phyloP scores from a whole-genome alignment of 1,140 invertebrate species.

The Drosophila willistoni region DNA sequence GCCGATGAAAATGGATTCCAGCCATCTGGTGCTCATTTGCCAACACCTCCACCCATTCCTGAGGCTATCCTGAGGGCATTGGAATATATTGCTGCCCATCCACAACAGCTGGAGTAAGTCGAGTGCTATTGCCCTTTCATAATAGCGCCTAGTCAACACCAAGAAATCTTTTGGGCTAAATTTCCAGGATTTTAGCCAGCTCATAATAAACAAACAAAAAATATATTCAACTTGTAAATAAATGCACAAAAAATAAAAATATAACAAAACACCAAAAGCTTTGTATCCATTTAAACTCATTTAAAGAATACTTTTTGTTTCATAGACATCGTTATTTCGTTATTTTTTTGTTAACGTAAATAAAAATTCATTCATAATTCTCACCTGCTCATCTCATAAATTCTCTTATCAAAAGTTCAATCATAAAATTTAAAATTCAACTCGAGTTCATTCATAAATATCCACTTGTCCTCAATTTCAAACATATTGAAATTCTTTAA shows the following conservation, averaged over 20 bases:
- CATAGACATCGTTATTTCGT: no score
- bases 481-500: not conserved
- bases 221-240: conserved; percentile 42
- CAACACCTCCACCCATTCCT: conserved; percentile 83
- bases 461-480: conserved; percentile 14
- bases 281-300: conserved; percentile 8
- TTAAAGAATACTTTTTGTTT: conserved; percentile 4
- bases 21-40: conserved; percentile 84
- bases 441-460: conserved; percentile 5
- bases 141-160: conserved; percentile 48
- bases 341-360: conserved; percentile 36
- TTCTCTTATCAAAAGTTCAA: not conserved
- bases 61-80: conserved; percentile 74
- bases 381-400: not conserved
- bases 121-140: conserved; percentile 16
- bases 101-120: conserved; percentile 26
- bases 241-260: conserved; percentile 14
- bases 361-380: not conserved
- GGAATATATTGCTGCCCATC: conserved; percentile 83
- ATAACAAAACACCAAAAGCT: conserved; percentile 8
- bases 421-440: not conserved
- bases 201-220: conserved; percentile 13
- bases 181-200: conserved; percentile 44
- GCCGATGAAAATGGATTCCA: conserved; percentile 84
- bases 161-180: conserved; percentile 29